Percentiles rank a stretch among this genome's conserved stretches.
Conservation (phyloP, 2,113 vertebrate genomes). For the Pyxicephalus adspersus region DNA sequence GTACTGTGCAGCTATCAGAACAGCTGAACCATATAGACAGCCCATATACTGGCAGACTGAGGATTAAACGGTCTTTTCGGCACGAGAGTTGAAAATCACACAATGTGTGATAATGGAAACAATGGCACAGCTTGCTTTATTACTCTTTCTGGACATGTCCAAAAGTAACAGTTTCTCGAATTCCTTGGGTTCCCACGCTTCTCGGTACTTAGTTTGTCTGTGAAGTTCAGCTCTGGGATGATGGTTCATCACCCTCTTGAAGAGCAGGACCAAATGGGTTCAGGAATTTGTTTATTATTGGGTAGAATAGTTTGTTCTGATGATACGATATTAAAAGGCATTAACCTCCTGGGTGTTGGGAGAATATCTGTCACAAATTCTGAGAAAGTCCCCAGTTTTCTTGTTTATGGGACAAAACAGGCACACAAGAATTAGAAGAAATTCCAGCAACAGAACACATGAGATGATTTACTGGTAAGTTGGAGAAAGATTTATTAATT, state of each 20-base stretch:
- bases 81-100: neutral
- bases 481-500: too few relatives aligned
- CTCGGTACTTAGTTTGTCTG: conserved; percentile 27
- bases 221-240: conserved; percentile 5
- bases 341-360: conserved; percentile 3
- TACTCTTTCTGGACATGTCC: conserved; percentile 30
- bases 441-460: too few relatives aligned
- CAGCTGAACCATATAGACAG: too few relatives aligned
- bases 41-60: too few relatives aligned
- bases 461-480: too few relatives aligned
- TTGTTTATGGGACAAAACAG: too few relatives aligned
- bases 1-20: too few relatives aligned
- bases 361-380: neutral
- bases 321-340: conserved; percentile 10
- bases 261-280: neutral
- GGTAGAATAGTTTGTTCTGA: neutral
- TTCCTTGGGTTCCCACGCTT: conserved; percentile 47
- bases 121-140: conserved; percentile 36
- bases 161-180: conserved; percentile 51
- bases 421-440: too few relatives aligned
- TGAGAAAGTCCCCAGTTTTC: neutral
- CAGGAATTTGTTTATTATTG: conserved; percentile 39
- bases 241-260: conserved; percentile 1
- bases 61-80: neutral
- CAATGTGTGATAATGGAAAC: neutral